phyloP scores from a whole-genome alignment of 2,888 invertebrate genomes.

The Crossocerus cetratus region DNA sequence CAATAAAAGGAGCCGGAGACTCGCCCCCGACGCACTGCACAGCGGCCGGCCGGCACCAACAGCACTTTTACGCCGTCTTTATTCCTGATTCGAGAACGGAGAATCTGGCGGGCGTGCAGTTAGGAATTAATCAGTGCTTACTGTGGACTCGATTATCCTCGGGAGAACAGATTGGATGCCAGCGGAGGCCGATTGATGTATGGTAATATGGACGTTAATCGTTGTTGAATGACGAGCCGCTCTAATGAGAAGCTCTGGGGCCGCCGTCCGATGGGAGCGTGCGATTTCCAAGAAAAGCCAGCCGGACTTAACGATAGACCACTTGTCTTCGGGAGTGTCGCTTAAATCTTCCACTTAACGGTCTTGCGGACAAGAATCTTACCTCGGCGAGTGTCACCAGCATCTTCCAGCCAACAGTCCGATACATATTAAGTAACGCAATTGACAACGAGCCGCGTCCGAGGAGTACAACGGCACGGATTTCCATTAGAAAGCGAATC shows the following conservation, averaged over 20 bases:
- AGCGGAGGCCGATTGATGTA: not conserved
- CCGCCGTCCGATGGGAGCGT: not conserved
- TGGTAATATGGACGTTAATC: not conserved
- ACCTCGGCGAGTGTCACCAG: conserved; percentile 30
- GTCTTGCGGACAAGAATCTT: conserved; percentile 53
- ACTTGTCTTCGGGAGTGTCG: conserved; percentile 24
- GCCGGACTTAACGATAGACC: conserved; percentile 39
- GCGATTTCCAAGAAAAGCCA: conserved; percentile 11
- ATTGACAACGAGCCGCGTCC: conserved; percentile 23
- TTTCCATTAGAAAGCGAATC: conserved; percentile 19
- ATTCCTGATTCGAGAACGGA: not conserved
- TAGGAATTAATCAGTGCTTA: conserved; percentile 9
- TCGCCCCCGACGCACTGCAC: conserved; percentile 3
- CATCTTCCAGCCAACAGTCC: conserved; percentile 14
- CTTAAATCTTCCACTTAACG: conserved; percentile 56
- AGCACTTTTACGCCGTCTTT: conserved; percentile 1
- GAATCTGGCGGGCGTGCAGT: not conserved
- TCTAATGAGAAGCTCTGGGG: not conserved
- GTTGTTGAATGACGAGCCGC: not conserved
- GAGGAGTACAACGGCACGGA: conserved; percentile 16
- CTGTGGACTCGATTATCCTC: not conserved
- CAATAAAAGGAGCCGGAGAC: conserved; percentile 67
- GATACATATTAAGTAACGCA: conserved; percentile 52
- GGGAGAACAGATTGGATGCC: not conserved
- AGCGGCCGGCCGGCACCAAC: not conserved